These are phyloP conservation scores for Epiblema foenella DNA, from an alignment of 2,888 invertebrate species.

Conservation along the genomic window DNA sequence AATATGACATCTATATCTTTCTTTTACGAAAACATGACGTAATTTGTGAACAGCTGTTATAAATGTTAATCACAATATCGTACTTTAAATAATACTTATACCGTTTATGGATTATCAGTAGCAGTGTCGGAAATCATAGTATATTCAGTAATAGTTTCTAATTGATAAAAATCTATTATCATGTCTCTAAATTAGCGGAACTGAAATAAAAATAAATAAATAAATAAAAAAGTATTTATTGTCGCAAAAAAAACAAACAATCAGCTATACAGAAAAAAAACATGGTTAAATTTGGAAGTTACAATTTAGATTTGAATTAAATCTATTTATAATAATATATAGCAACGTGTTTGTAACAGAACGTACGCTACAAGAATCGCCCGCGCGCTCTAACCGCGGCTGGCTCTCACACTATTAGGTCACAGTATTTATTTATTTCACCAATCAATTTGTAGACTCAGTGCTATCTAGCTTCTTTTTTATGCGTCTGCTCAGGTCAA, in stretches of 20 bases:
- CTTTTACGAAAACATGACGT: too few species aligned
- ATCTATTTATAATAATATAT: too few species aligned
- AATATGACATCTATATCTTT: too few species aligned
- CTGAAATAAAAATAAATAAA: too few species aligned
- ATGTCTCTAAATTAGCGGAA: neutral
- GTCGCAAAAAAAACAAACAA: too few species aligned
- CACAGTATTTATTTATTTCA: slow-evolving; percentile 76
- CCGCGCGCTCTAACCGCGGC: slow-evolving; percentile 71
- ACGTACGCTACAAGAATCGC: too few species aligned
- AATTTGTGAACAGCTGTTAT: too few species aligned
- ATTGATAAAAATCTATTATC: neutral
- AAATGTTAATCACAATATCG: neutral
- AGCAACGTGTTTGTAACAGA: too few species aligned
- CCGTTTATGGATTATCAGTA: neutral
- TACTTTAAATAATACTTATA: neutral
- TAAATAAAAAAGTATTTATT: too few species aligned
- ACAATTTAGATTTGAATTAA: too few species aligned
- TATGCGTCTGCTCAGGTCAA: slow-evolving; percentile 82
- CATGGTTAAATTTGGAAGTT: too few species aligned
- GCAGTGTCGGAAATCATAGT: neutral
- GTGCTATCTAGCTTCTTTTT: slow-evolving; percentile 81
- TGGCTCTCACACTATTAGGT: slow-evolving; percentile 56
- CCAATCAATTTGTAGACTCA: slow-evolving; percentile 81
- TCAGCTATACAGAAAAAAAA: too few species aligned
- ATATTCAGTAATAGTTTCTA: neutral